Conservation (phyloP, 2,888 invertebrate genomes). For the Galeruca laticollis region DNA sequence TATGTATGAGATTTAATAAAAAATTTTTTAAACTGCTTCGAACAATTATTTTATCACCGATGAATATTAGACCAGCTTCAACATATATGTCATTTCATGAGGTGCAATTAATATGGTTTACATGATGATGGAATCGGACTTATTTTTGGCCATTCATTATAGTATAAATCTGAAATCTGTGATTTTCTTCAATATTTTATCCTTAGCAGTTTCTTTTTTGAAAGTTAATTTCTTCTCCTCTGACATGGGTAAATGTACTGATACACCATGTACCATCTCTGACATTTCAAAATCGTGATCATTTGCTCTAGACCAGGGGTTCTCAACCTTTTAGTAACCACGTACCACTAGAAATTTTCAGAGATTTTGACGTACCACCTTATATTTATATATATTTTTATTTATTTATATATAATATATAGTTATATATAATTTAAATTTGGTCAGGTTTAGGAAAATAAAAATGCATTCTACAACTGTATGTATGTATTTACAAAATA, state of each 20-base stretch:
- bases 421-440: no score
- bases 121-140: slow-evolving; percentile 12
- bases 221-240: slow-evolving; percentile 36
- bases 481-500: no score
- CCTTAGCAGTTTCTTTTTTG: slow-evolving; percentile 40
- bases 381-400: no score
- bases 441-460: no score
- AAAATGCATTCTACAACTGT: no score
- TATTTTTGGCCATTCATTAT: slow-evolving; percentile 44
- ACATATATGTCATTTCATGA: slow-evolving; percentile 40
- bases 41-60: not conserved
- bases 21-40: no score
- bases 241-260: slow-evolving; percentile 44
- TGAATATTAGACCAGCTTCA: slow-evolving; percentile 34
- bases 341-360: no score
- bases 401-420: no score
- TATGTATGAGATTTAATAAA: no score
- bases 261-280: slow-evolving; percentile 44
- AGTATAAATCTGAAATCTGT: slow-evolving; percentile 43
- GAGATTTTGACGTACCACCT: no score
- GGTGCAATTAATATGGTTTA: slow-evolving; percentile 36
- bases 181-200: slow-evolving; percentile 35
- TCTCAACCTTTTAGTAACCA: no score
- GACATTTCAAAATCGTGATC: slow-evolving; percentile 38
- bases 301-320: slow-evolving; percentile 25